Conservation (phyloP, 2,113 vertebrate genomes). For the Speoplatyrhinus poulsoni region DNA sequence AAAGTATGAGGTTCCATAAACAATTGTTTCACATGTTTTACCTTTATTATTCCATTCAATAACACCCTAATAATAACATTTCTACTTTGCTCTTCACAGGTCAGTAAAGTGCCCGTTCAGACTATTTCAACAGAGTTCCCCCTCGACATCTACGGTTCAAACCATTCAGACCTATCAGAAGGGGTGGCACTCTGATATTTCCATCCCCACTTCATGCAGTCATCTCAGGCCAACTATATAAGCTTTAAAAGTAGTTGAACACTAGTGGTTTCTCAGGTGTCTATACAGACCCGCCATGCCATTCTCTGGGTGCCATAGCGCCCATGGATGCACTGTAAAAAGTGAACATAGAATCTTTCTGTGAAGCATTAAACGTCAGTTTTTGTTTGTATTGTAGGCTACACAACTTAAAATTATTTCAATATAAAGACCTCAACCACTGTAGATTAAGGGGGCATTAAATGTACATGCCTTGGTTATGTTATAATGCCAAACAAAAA, state of each 20-base stretch:
- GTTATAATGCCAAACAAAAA: no score
- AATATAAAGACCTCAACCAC: conserved; percentile 10
- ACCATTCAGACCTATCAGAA: conserved; percentile 78
- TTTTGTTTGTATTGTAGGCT: conserved; percentile 1
- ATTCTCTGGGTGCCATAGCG: background rate
- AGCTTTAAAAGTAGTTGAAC: conserved; percentile 7
- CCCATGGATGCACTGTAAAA: background rate
- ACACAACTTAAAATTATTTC: background rate
- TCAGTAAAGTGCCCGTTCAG: conserved; percentile 50
- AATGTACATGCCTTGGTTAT: no score
- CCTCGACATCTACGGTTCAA: conserved; percentile 72
- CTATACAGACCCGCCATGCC: background rate
- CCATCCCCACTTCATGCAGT: conserved; percentile 1
- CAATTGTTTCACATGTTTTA: background rate
- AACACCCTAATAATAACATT: background rate
- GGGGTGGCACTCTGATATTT: conserved; percentile 71
- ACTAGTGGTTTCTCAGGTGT: conserved; percentile 21
- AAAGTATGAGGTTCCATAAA: conserved; percentile 9
- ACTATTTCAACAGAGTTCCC: conserved; percentile 65
- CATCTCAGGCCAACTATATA: background rate
- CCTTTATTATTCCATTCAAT: background rate
- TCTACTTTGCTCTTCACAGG: conserved; percentile 34
- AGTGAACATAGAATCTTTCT: background rate
- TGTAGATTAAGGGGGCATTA: background rate
- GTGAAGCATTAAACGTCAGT: background rate